phyloP scores from a whole-genome alignment of 2,113 vertebrate species.

The Calyptomena viridis region DNA sequence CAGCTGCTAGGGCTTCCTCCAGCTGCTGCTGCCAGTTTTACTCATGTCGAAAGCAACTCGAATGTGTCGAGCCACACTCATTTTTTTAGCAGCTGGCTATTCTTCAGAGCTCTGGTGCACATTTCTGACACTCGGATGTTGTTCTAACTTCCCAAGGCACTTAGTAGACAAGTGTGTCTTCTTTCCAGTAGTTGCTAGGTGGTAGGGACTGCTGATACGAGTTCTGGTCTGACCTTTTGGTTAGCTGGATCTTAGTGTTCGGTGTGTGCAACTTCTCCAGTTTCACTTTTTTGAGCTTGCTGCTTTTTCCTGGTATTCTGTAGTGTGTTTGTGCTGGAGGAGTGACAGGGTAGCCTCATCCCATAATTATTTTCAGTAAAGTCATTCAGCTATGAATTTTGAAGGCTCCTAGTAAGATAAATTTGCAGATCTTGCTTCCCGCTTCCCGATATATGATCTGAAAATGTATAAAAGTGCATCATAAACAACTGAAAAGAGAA shows the following conservation, averaged over 20 bases:
- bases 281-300: not conserved
- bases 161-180: not conserved
- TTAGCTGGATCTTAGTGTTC: not conserved
- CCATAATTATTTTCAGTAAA: not conserved
- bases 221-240: not conserved
- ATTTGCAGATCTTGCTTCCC: not conserved
- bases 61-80: fast-evolving
- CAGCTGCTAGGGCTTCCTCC: not conserved
- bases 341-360: not conserved
- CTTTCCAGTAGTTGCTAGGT: not conserved
- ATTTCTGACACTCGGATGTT: not conserved
- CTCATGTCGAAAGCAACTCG: not conserved
- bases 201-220: not conserved
- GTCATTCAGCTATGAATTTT: not conserved
- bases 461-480: not conserved
- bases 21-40: not conserved
- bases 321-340: not conserved
- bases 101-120: not conserved
- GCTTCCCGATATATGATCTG: not conserved
- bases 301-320: not conserved
- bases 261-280: not conserved
- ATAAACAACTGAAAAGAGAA: not conserved
- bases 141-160: not conserved
- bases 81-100: not conserved
- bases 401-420: not conserved